Base-by-base conservation (phyloP, 92 coral and sea anemone genomes). In the Galaxea fascicularis region DNA sequence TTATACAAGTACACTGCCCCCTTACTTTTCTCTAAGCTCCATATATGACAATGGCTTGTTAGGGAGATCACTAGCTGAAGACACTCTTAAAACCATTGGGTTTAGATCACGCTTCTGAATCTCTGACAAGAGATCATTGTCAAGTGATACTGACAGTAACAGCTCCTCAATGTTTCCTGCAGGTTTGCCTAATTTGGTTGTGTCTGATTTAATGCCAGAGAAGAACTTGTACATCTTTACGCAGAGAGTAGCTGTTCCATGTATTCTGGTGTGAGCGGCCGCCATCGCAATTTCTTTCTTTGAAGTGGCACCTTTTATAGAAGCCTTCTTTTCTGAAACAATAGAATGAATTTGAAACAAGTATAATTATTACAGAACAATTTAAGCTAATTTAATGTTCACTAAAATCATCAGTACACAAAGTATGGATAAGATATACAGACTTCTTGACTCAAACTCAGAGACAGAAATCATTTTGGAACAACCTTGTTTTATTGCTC, bases 11-110 rank as follows among this genome's bases (percentile, higher is more conserved):
- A n/a, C n/a, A n/a, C n/a, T n/a, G 21, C n/a, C 8, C 1, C 78
- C 98, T 90, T 89, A 96, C 98, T 90, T 94, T 73, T 89, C 92
- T 9, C 86, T 60, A n/a, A 96, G 92, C 49, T 94, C 87, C 47
- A 78, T 59, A 75, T 83, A 87, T 6, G 96, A 89, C 78, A 96
- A 22, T 10, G 98, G 98, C 71, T 83, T 92, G 76, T 87, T 84
- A 4, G 98, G 98, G 82, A 96, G 91, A 60, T 84, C 84, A 72
- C 87, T 85, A 1, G 94, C 98, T 20, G 98, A 96, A 22, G 87
- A 86, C 56, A 96, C 93, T 44, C 91, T 93, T 20, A 96, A 89
- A 12, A 96, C 98, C 98, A 96, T 96, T 1, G 98, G 98, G 81
- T 96, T 96, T 11, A 96, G 76, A 56, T 84, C 89, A 22, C 82